phyloP scores from a whole-genome alignment of 2,113 vertebrate species.

The Ahaetulla prasina region DNA sequence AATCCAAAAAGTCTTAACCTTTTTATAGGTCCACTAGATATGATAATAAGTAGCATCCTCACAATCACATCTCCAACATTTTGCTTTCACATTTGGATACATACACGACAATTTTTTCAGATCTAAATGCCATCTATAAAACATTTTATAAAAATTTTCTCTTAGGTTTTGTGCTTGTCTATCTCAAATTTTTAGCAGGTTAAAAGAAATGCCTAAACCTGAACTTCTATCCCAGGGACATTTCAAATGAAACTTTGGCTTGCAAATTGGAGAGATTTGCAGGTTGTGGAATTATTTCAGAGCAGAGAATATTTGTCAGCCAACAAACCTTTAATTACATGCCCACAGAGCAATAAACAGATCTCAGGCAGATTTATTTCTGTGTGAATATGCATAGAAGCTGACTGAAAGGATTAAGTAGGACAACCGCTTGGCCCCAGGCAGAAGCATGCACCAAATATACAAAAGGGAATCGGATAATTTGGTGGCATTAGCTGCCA shows the following conservation, averaged over 20 bases:
- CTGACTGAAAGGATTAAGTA: neutral
- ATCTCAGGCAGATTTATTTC: neutral
- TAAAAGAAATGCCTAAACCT: neutral
- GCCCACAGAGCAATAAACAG: neutral
- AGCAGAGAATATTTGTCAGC: neutral
- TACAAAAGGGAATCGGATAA: neutral
- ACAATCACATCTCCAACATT: no score
- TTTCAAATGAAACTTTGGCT: neutral
- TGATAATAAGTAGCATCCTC: no score
- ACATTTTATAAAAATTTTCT: no score
- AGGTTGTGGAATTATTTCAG: neutral
- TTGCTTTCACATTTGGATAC: no score
- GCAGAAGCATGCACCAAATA: neutral
- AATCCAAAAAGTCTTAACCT: no score
- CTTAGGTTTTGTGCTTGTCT: no score
- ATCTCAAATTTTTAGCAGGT: neutral
- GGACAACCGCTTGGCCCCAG: neutral
- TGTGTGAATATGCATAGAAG: neutral
- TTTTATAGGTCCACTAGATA: no score
- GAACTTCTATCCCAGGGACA: neutral
- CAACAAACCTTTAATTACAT: neutral
- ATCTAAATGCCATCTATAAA: no score
- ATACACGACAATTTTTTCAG: no score
- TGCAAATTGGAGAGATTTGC: neutral
- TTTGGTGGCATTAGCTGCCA: neutral